These are phyloP conservation scores for Drosophila algonquin DNA, from an alignment of 2,888 invertebrate species.

Conservation along the genomic window DNA sequence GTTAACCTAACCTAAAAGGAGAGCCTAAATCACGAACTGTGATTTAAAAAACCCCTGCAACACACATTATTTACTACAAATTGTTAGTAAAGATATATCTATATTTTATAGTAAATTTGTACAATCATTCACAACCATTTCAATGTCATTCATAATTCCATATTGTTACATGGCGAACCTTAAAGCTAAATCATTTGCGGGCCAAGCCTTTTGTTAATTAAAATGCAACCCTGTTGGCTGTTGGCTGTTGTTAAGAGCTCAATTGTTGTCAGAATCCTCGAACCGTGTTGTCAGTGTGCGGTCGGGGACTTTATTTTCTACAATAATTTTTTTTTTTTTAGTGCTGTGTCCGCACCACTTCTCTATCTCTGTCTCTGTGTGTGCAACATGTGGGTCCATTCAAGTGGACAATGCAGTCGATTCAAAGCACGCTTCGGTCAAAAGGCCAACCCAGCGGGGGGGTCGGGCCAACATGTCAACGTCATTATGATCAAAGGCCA, in stretches of 20 bases:
- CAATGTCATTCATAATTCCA: conserved; percentile 45
- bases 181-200: conserved; percentile 52
- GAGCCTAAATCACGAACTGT: too few relatives aligned
- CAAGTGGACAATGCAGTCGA: conserved; percentile 53
- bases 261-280: conserved; percentile 71
- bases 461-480: conserved; percentile 52
- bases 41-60: too few relatives aligned
- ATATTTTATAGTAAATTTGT: background rate
- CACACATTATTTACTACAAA: too few relatives aligned
- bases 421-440: conserved; percentile 45
- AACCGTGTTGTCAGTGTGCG: conserved; percentile 60
- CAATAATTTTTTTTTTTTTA: conserved; percentile 7
- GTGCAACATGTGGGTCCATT: conserved; percentile 37
- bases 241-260: conserved; percentile 43
- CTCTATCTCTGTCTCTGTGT: too few relatives aligned
- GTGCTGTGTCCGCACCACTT: background rate
- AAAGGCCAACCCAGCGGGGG: conserved; percentile 35
- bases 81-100: too few relatives aligned
- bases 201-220: conserved; percentile 54
- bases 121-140: conserved; percentile 44
- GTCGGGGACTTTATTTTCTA: conserved; percentile 25
- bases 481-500: conserved; percentile 56
- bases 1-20: too few relatives aligned
- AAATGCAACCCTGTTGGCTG: conserved; percentile 45
- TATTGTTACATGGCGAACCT: conserved; percentile 12